Base-by-base conservation (phyloP, 1,140 invertebrate species). In the Pseudomyrmex dendroicus region DNA sequence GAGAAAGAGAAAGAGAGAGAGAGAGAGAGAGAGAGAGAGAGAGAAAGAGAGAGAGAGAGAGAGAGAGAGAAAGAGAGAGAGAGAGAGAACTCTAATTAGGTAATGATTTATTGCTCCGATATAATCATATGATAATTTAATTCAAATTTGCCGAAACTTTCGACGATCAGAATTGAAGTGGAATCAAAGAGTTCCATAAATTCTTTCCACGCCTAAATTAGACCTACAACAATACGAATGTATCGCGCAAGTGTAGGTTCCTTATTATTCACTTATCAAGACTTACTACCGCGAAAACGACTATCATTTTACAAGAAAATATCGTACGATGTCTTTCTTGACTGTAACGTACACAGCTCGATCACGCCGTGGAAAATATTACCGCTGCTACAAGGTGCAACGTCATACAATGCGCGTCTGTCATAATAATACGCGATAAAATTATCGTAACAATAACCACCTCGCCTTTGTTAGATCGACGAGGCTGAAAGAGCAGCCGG, bases 401-500 rank as follows among this genome's bases (percentile, higher is more conserved):
- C 68, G 70, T 80, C 82, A 63, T 48, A 57, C 82, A 64, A 87
- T 56, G 61, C 82, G 9, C 35, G 70, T 22, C 70, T 82, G 76
- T 77, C 73, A 85, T 66, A 73, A 88, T 62, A 66, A 85, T 84
- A 77, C 56, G 72, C 86, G 83, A 68, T 83, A 50, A 70, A 88
- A 88, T 61, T 77, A 85, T 82, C 59, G 56, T 25, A 66, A 52
- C 72, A 52, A 77, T 63, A 76, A 61, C 66, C 52, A 85, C 72
- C 86, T 82, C 83, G 86, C 86, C 83, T 88, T 85, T 87, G 86
- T 88, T 82, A 66, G 56, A 77, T 68, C 83, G 74, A 35, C 22
- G 48, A 17, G 3, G 12, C 12, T 52, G 63, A 62, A 72, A 66
- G 62, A 67, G 68, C 44, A 17, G 22, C 52, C 73, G 74, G 35